These are phyloP conservation scores for Hirtodrosophila cameraria DNA, from an alignment of 2,888 invertebrate species.

Conservation along the genomic window DNA sequence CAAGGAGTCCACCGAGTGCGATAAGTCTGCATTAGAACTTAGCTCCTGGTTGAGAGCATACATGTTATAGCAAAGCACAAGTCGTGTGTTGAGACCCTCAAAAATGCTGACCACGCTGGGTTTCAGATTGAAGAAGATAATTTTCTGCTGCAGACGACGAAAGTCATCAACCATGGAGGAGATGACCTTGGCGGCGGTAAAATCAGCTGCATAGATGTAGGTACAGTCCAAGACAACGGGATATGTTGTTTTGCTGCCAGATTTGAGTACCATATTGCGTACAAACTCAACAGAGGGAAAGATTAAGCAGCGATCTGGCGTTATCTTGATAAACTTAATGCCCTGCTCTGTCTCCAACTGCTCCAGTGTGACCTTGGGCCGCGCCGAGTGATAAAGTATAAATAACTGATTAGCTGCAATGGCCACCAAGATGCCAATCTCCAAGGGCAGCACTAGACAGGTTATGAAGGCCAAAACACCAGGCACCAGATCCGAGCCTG, in stretches of 20 bases:
- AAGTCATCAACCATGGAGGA: constrained; percentile 91
- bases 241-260: constrained; percentile 86
- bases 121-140: constrained; percentile 93
- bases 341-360: constrained; percentile 89
- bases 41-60: constrained; percentile 67
- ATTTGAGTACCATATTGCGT: constrained; percentile 92
- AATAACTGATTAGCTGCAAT: constrained; percentile 92
- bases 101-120: constrained; percentile 92
- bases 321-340: constrained; percentile 91
- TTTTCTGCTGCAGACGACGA: constrained; percentile 88
- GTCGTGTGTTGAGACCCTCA: constrained; percentile 86
- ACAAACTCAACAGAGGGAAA: constrained; percentile 96
- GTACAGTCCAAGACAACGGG: constrained; percentile 95
- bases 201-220: constrained; percentile 94
- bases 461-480: constrained; percentile 93
- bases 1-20: constrained; percentile 50
- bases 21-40: not conserved
- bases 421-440: constrained; percentile 94
- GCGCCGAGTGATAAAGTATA: constrained; percentile 93
- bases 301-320: constrained; percentile 94
- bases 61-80: constrained; percentile 79
- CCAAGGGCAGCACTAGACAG: constrained; percentile 92
- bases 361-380: constrained; percentile 93
- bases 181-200: constrained; percentile 92
- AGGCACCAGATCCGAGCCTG: constrained; percentile 94